Conservation (phyloP, 2,888 invertebrate species). For the Brachyopa scutellaris region DNA sequence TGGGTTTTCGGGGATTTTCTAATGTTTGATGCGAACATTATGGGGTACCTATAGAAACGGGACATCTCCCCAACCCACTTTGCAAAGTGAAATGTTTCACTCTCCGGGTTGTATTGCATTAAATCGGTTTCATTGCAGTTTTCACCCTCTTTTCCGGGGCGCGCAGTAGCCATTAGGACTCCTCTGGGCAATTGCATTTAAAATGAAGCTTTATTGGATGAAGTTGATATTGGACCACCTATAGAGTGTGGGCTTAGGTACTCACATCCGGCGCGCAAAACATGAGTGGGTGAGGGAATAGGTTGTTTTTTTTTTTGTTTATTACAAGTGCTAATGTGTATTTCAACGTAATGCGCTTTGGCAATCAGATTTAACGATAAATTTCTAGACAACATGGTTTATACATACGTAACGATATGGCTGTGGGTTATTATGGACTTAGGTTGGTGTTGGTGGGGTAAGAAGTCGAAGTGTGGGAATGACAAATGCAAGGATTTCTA, state of each 20-base stretch:
- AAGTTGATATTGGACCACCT: slow-evolving; percentile 26
- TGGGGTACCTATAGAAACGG: neutral
- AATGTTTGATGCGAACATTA: slow-evolving; percentile 71
- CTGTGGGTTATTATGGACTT: too few relatives aligned
- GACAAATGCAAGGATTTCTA: too few relatives aligned
- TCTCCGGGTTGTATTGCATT: slow-evolving; percentile 59
- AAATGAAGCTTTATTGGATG: slow-evolving; percentile 59
- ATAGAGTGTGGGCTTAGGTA: neutral
- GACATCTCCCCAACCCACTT: slow-evolving; percentile 2
- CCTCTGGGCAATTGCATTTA: slow-evolving; percentile 67
- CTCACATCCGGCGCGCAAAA: too few relatives aligned
- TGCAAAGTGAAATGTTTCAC: slow-evolving; percentile 69
- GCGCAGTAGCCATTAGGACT: slow-evolving; percentile 61
- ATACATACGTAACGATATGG: too few relatives aligned
- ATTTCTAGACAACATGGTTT: slow-evolving; percentile 45
- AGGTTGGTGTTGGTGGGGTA: too few relatives aligned
- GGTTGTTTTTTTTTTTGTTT: slow-evolving; percentile 70
- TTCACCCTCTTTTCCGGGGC: slow-evolving; percentile 42
- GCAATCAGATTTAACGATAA: slow-evolving; percentile 68
- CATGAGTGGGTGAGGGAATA: slow-evolving; percentile 44
- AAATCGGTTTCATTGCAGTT: slow-evolving; percentile 69
- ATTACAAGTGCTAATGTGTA: slow-evolving; percentile 67
- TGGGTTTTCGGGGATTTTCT: slow-evolving; percentile 69
- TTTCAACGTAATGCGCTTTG: slow-evolving; percentile 62
- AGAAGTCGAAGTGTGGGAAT: too few relatives aligned